A percentile compares a stretch with the other conserved stretches of the same genome.
These are phyloP conservation scores for Drosophila sp. DNA, from an alignment of 1,140 invertebrate genomes.

Conservation along the genomic window DNA sequence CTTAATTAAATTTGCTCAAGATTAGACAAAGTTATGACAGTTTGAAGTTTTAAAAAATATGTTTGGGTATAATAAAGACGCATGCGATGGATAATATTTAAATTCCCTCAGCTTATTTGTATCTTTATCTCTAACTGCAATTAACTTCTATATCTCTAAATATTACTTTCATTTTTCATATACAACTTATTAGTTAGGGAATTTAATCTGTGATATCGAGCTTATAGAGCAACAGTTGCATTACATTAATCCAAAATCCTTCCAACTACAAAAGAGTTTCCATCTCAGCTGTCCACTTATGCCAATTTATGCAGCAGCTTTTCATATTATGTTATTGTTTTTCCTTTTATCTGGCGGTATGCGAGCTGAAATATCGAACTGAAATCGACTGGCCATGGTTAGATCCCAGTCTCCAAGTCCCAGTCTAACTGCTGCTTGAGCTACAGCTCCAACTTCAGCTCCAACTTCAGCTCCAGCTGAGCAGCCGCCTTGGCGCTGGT, in stretches of 20 bases:
- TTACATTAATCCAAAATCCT: constrained; percentile 32
- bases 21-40: too few species aligned
- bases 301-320: constrained; percentile 69
- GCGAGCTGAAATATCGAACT: background rate
- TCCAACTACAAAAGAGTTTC: constrained; percentile 22
- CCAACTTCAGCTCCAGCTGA: constrained; percentile 33
- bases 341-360: constrained; percentile 18
- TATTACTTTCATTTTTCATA: background rate
- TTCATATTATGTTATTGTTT: constrained; percentile 34
- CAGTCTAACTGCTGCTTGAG: constrained; percentile 28
- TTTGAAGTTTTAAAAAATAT: too few species aligned
- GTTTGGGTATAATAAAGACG: too few species aligned
- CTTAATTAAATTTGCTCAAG: too few species aligned
- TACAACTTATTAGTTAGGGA: background rate
- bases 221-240: constrained; percentile 17
- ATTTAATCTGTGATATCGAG: background rate
- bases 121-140: too few species aligned
- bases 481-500: constrained; percentile 32
- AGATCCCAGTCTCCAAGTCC: background rate
- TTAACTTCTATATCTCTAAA: too few species aligned
- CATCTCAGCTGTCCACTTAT: constrained; percentile 62
- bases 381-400: constrained; percentile 9
- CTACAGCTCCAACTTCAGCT: background rate
- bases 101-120: too few species aligned
- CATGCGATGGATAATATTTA: too few species aligned